A percentile compares a stretch with the other conserved stretches of the same genome.
Conservation (phyloP, 2,113 vertebrate species). For the Grantiella picta region DNA sequence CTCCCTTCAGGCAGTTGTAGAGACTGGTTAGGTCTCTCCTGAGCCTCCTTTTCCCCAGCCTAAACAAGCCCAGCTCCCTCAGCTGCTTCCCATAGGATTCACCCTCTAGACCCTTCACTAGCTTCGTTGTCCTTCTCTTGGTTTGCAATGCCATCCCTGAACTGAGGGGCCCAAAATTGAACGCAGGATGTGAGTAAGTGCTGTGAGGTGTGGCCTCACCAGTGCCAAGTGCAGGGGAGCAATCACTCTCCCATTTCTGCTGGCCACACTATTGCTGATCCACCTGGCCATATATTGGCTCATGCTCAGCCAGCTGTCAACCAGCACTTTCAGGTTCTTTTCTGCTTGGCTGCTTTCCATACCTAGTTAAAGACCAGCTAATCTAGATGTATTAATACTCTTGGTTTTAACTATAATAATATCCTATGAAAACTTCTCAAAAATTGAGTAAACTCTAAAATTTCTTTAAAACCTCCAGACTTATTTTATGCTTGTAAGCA, state of each 20-base stretch:
- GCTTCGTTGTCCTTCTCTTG: rapidly evolving
- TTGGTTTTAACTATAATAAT: background rate
- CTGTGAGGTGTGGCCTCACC: background rate
- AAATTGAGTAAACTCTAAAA: background rate
- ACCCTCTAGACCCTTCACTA: background rate
- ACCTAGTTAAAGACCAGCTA: background rate
- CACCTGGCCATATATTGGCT: background rate
- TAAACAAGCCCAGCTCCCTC: background rate
- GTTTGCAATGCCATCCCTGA: background rate
- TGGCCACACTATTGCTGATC: background rate
- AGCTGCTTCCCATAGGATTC: background rate
- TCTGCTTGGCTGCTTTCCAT: rapidly evolving
- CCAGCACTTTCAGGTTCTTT: background rate
- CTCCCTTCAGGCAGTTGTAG: background rate
- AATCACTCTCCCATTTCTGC: background rate
- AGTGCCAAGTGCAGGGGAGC: background rate
- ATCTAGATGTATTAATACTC: background rate
- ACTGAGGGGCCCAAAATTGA: background rate
- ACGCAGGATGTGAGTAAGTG: background rate
- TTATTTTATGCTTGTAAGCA: background rate
- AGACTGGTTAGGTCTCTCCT: background rate
- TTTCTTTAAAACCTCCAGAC: rapidly evolving
- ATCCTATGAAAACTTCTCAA: background rate
- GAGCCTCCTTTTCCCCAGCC: background rate
- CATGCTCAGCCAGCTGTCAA: background rate